phyloP scores from a whole-genome alignment of 1,140 invertebrate genomes.

The Brachionus calyciflorus region DNA sequence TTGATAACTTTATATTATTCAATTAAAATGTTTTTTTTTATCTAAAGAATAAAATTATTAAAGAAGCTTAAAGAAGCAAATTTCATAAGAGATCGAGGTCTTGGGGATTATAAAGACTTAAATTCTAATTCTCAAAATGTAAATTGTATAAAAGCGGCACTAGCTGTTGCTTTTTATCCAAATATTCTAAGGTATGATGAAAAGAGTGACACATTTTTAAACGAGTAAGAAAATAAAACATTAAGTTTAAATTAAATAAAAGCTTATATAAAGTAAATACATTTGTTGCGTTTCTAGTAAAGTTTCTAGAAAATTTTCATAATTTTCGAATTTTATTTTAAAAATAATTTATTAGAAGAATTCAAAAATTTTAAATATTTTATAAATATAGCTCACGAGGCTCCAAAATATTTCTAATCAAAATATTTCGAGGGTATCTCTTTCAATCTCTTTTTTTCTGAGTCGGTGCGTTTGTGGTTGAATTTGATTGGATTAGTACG shows the following conservation, averaged over 20 bases:
- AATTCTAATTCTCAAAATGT: conserved; percentile 85
- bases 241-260: background rate
- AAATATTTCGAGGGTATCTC: too few relatives aligned
- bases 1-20: background rate
- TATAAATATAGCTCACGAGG: too few relatives aligned
- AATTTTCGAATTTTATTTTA: too few relatives aligned
- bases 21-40: background rate
- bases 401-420: too few relatives aligned
- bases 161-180: conserved; percentile 81
- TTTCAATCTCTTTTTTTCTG: too few relatives aligned
- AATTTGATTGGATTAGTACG: too few relatives aligned
- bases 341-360: too few relatives aligned
- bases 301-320: too few relatives aligned
- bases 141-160: conserved; percentile 83
- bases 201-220: conserved; percentile 64
- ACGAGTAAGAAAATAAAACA: conserved; percentile 62
- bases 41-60: conserved; percentile 68
- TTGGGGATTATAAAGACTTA: conserved; percentile 72
- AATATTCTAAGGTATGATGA: conserved; percentile 73
- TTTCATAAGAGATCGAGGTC: conserved; percentile 73
- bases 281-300: too few relatives aligned
- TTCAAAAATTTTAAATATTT: too few relatives aligned
- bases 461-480: too few relatives aligned
- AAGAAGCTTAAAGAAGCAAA: conserved; percentile 79
- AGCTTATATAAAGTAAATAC: background rate